These are phyloP conservation scores for Drosophila colorata DNA, from an alignment of 2,888 invertebrate species.

Conservation along the genomic window DNA sequence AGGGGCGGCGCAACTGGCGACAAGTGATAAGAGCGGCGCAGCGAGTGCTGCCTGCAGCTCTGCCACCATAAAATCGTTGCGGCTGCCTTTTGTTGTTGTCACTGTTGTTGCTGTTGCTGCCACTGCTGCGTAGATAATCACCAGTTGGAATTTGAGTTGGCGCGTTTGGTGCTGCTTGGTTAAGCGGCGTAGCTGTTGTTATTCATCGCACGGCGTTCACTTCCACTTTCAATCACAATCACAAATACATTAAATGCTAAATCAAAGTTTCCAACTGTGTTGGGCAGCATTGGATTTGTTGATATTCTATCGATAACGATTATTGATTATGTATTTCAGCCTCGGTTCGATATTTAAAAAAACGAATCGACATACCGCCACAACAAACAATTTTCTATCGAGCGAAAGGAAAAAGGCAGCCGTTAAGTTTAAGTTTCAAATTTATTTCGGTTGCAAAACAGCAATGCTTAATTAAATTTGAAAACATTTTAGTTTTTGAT, in stretches of 20 bases:
- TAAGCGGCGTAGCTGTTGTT: conserved; percentile 28
- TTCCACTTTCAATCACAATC: conserved; percentile 56
- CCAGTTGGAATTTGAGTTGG: conserved; percentile 38
- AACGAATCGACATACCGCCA: conserved; percentile 35
- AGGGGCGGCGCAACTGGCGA: conserved; percentile 40
- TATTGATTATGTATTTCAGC: conserved; percentile 3
- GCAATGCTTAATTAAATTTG: conserved; percentile 39
- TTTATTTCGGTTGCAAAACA: conserved; percentile 38
- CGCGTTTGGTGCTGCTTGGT: conserved; percentile 27
- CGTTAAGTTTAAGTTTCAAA: conserved; percentile 8
- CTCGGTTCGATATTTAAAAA: not conserved
- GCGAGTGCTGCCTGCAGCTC: conserved; percentile 32
- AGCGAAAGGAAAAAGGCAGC: not conserved
- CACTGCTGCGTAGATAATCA: conserved; percentile 47
- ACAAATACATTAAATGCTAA: conserved; percentile 54
- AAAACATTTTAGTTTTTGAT: conserved; percentile 42
- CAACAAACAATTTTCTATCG: not conserved
- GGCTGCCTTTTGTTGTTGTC: conserved; percentile 8
- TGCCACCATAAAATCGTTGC: conserved; percentile 37
- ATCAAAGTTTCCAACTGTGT: conserved; percentile 48
- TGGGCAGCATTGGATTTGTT: conserved; percentile 45
- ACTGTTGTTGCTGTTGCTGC: conserved; percentile 1
- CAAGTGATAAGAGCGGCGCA: conserved; percentile 54
- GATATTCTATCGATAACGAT: conserved; percentile 43
- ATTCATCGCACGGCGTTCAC: conserved; percentile 36